Percentiles rank a stretch among this genome's conserved stretches.
Evolutionary conservation across 2,888 invertebrate species (phyloP).

Genomic region (Drosophila pseudotakahashii): DNA sequence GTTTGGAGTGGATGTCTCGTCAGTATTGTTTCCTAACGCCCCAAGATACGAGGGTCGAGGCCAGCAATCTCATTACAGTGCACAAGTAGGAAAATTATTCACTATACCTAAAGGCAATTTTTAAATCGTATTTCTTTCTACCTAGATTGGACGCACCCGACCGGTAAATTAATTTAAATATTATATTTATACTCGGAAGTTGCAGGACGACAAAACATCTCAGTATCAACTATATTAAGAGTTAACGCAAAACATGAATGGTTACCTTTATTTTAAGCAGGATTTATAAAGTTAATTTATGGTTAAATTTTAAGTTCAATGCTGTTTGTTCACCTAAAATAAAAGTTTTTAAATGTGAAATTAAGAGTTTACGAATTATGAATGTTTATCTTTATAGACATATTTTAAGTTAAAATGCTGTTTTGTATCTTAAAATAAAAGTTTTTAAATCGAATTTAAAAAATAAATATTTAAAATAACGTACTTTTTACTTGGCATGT

Average conservation of each 20-base stretch:
- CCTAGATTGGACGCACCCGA: conserved; percentile 31
- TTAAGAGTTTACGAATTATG: no score
- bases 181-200: background rate
- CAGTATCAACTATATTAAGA: background rate
- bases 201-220: conserved; percentile 20
- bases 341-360: no score
- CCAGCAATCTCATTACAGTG: conserved; percentile 86
- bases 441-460: no score
- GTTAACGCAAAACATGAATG: background rate
- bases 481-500: background rate
- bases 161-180: background rate
- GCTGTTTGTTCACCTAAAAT: background rate
- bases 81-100: conserved; percentile 85
- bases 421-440: no score
- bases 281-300: background rate
- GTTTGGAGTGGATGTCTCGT: conserved; percentile 87
- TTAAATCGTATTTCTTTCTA: background rate
- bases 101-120: background rate
- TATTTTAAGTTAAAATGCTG: no score
- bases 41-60: conserved; percentile 88
- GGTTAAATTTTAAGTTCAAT: conserved; percentile 1
- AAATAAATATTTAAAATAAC: background rate
- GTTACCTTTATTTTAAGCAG: background rate
- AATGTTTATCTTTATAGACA: no score
- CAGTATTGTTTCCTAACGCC: conserved; percentile 97